Evolutionary conservation across 53 echinoderm and acorn worm species (phyloP), one percentile per base, ranked within the genome.

Genomic region (Patiria pectinifera): DNA sequence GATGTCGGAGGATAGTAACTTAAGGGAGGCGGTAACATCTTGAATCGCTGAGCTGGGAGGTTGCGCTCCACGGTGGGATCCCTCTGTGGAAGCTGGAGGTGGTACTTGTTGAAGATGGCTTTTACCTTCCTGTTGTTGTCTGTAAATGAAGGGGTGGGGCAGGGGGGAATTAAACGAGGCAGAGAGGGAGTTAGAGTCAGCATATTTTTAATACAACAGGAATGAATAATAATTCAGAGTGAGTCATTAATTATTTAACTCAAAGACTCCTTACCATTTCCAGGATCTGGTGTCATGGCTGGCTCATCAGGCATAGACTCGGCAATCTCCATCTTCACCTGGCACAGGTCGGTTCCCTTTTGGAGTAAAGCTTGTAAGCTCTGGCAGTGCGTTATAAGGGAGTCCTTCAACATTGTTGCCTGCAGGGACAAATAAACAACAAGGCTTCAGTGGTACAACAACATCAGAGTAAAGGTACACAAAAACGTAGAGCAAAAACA

Each of bases 251-350:
- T 35, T 35, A 35, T 0, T 53, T 23, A 74, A 23, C 9, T 74
- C 6, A 74, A 7, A 23, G 19, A 10, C 13, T 6, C 21, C 78
- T 24, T 62, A 89, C 89, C 79, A 22, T 78, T 15, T 62, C 12
- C 61, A 16, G 77, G 13, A 12, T 80, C 69, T 35, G 90, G 90
- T 11, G 69, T 22, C 15, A 43, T 45, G 3, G 90, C 90, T 14
- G 90, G 90, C 12, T 47, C 80, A 44, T 10, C 23, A 1, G 90
- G 90, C 90, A 90, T 90, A 4, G 90, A 77, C 63, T 90, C 81
- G 1, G 80, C 90, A 16, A 81, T 66, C 4, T 90, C 90, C 35
- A 80, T 69, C 80, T 90, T 90, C 2, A 60, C 60, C 47, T 90
- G 45, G 47, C 90, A 90, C 14, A 90, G 23, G 13, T 19, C 66